These are phyloP conservation scores for Ruditapes philippinarum DNA, from an alignment of 1,140 invertebrate genomes.

Conservation along the genomic window DNA sequence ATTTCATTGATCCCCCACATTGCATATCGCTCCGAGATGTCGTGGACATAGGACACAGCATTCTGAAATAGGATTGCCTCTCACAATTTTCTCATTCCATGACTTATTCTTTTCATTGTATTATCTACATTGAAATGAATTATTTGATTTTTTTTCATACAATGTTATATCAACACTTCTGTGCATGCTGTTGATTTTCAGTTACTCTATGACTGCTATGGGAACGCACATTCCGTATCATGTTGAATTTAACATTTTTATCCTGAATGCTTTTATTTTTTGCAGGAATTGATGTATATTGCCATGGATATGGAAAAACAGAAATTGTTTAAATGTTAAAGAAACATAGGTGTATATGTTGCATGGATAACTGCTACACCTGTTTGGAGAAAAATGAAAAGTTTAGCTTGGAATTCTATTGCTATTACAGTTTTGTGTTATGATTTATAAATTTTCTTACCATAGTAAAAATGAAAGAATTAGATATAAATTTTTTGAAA, in stretches of 20 bases:
- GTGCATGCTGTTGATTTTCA: constrained; percentile 41
- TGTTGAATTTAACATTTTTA: constrained; percentile 26
- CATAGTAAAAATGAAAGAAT: too few relatives aligned
- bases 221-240: neutral
- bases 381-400: too few relatives aligned
- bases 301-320: constrained; percentile 30
- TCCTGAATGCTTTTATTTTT: constrained; percentile 40
- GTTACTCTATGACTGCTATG: neutral
- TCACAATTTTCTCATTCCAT: constrained; percentile 15
- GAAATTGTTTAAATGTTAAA: neutral
- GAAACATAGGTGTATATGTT: too few relatives aligned
- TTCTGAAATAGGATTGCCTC: constrained; percentile 34
- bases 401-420: too few relatives aligned
- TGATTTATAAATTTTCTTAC: too few relatives aligned
- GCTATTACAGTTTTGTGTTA: too few relatives aligned
- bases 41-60: constrained; percentile 19
- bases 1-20: constrained; percentile 52
- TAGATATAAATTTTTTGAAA: too few relatives aligned
- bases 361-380: too few relatives aligned
- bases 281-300: constrained; percentile 37
- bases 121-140: constrained; percentile 11
- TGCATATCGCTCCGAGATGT: neutral
- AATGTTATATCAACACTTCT: neutral
- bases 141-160: constrained; percentile 21
- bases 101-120: constrained; percentile 38